These are phyloP conservation scores for Cercopithecus mona DNA, from an alignment of 2,113 vertebrate species.

Conservation along the genomic window DNA sequence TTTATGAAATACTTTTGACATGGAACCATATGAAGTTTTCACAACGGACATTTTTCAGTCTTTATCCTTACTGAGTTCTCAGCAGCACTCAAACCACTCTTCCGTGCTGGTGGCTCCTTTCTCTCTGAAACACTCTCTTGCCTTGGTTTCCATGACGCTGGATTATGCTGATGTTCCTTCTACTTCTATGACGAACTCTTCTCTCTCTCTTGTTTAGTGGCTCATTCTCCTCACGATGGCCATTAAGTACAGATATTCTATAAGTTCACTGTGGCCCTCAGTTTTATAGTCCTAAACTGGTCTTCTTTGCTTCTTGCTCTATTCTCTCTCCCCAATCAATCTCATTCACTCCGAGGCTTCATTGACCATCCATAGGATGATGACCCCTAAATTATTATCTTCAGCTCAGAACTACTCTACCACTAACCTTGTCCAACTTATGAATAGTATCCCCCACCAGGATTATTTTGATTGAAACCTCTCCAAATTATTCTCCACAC, in stretches of 20 bases:
- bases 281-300: too few species aligned
- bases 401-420: neutral
- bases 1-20: neutral
- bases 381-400: neutral
- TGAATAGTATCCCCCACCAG: neutral
- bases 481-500: neutral
- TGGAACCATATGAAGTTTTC: neutral
- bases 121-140: neutral
- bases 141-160: neutral
- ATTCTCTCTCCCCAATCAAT: neutral
- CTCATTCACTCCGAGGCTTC: neutral
- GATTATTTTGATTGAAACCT: neutral
- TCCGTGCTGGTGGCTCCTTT: neutral
- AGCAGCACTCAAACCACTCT: neutral
- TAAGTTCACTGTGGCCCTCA: neutral
- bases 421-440: neutral
- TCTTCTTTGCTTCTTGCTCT: neutral
- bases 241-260: neutral
- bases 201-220: neutral
- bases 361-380: neutral
- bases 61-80: neutral
- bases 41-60: neutral
- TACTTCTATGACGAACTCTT: neutral
- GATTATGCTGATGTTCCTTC: neutral
- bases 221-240: neutral